Evolutionary conservation across 2,113 vertebrate genomes (phyloP).

Genomic region (Rhinolophus sinicus): DNA sequence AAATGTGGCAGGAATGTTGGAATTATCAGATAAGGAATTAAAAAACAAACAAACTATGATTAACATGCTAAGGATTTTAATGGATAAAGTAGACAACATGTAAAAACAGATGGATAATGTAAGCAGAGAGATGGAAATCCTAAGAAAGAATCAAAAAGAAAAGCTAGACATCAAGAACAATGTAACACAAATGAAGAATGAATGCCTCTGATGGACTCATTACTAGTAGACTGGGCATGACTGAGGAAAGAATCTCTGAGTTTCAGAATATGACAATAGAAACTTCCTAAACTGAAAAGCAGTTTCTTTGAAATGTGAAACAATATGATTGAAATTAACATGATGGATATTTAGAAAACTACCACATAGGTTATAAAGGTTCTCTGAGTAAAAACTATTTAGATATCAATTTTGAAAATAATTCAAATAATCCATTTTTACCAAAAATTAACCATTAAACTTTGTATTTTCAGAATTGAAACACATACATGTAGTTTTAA

Average conservation of each 20-base stretch:
- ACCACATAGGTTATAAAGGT: background rate
- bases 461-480: background rate
- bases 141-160: background rate
- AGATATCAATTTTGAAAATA: constrained; percentile 3
- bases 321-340: background rate
- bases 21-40: background rate
- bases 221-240: background rate
- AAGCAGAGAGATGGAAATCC: background rate
- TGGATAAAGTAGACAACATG: background rate
- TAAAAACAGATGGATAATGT: background rate
- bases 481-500: background rate
- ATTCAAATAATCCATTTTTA: background rate
- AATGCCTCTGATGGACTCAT: too few species aligned
- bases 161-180: background rate
- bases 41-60: background rate
- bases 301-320: constrained; percentile 24
- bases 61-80: background rate
- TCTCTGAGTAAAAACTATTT: background rate
- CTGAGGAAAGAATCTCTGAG: background rate
- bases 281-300: background rate
- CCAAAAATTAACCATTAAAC: background rate
- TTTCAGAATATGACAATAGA: background rate
- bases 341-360: background rate
- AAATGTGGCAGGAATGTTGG: background rate
- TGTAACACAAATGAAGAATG: background rate